Conservation (phyloP, 2,113 vertebrate species). For the Smithornis capensis region DNA sequence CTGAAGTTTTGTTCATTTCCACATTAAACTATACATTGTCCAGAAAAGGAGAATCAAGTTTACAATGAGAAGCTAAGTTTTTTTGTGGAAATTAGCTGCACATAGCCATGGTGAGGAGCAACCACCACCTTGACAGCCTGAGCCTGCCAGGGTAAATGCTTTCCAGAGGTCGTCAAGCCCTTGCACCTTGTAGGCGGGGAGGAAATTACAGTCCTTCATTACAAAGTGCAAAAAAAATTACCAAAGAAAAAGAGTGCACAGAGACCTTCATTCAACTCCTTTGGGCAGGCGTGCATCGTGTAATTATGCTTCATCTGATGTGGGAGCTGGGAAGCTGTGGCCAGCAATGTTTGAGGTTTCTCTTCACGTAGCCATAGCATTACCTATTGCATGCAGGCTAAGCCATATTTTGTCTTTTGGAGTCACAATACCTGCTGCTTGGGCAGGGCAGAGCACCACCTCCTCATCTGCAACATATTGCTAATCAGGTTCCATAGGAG, state of each 20-base stretch:
- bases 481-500: not conserved
- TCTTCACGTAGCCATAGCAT: not conserved
- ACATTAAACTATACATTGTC: not conserved
- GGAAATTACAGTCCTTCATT: not conserved
- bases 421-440: not conserved
- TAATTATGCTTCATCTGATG: not conserved
- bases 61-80: not conserved
- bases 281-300: rapidly evolving
- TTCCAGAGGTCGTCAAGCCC: not conserved
- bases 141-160: not conserved
- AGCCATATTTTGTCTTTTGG: not conserved
- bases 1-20: not conserved
- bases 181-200: not conserved
- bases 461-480: not conserved
- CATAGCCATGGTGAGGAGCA: not conserved
- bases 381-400: not conserved
- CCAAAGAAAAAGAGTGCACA: not conserved
- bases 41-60: not conserved
- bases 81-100: not conserved
- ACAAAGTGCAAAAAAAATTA: not conserved
- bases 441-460: conserved; percentile 17
- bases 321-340: not conserved
- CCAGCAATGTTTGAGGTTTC: conserved; percentile 3
- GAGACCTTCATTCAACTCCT: not conserved
- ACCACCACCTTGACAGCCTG: not conserved